Evolutionary conservation across 2,113 vertebrate species (phyloP).

Genomic region (Brachionichthys hirsutus): DNA sequence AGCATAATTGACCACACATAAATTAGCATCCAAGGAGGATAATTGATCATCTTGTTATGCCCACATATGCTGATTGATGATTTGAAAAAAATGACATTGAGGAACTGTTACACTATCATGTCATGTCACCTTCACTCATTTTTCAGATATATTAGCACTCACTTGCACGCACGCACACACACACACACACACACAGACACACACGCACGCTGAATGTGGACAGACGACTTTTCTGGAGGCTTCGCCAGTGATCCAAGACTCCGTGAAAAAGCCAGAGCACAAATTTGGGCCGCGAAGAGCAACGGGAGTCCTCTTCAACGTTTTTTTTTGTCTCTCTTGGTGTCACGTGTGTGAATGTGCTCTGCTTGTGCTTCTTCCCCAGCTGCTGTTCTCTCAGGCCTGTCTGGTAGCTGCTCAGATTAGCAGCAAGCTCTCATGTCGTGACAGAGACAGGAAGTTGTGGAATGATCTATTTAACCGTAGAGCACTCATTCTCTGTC

Average conservation of each 20-base stretch:
- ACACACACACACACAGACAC: neutral
- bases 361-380: slow-evolving; percentile 62
- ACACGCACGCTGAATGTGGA: neutral
- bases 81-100: slow-evolving; percentile 39
- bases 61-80: slow-evolving; percentile 61
- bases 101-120: slow-evolving; percentile 52
- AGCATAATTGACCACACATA: slow-evolving; percentile 70
- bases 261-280: slow-evolving; percentile 4
- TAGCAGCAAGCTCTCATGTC: slow-evolving; percentile 67
- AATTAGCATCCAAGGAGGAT: slow-evolving; percentile 63
- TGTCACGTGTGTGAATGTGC: slow-evolving; percentile 63
- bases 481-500: too few relatives aligned
- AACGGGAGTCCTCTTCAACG: slow-evolving; percentile 10
- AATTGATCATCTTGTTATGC: slow-evolving; percentile 59
- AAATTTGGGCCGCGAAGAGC: slow-evolving; percentile 17
- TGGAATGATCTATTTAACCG: slow-evolving; percentile 76
- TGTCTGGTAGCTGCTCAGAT: slow-evolving; percentile 83
- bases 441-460: slow-evolving; percentile 81
- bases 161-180: too few relatives aligned
- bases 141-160: slow-evolving; percentile 39
- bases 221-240: slow-evolving; percentile 5
- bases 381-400: slow-evolving; percentile 78
- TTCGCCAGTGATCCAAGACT: slow-evolving; percentile 9
- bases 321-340: slow-evolving; percentile 58
- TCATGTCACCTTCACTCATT: slow-evolving; percentile 56